Conservation (phyloP, 2,113 vertebrate genomes). For the Hylia prasina region DNA sequence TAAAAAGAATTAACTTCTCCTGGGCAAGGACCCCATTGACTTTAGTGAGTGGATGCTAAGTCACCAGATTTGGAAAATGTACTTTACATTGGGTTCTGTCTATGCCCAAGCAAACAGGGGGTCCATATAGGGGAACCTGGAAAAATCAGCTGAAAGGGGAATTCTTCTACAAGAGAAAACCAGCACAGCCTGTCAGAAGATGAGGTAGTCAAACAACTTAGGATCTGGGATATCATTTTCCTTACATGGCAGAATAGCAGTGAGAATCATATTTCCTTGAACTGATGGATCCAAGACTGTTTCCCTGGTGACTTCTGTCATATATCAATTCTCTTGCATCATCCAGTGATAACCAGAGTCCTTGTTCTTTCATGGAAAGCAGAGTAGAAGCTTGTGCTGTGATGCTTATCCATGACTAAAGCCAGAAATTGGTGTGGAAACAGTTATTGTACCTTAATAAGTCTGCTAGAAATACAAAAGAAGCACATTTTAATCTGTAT, state of each 20-base stretch:
- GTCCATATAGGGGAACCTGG: neutral
- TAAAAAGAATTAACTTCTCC: neutral
- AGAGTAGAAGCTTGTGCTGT: neutral
- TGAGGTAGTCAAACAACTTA: neutral
- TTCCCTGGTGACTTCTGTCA: neutral
- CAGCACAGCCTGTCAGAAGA: neutral
- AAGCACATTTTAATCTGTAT: neutral
- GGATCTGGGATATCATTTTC: neutral
- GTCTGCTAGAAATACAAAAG: neutral
- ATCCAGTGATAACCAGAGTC: neutral
- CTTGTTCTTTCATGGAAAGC: neutral
- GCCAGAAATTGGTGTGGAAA: neutral
- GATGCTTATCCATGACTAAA: neutral
- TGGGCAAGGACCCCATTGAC: neutral
- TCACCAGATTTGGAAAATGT: neutral
- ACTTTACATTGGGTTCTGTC: neutral
- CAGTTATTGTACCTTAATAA: neutral
- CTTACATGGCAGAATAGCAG: neutral
- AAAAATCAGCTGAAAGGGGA: neutral
- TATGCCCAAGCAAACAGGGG: neutral
- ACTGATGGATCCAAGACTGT: neutral
- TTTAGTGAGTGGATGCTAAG: neutral
- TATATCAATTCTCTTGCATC: neutral
- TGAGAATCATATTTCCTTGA: neutral
- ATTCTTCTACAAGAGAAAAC: neutral